Conservation (phyloP, 1,140 invertebrate species). For the Pemphigus obesinymphae region DNA sequence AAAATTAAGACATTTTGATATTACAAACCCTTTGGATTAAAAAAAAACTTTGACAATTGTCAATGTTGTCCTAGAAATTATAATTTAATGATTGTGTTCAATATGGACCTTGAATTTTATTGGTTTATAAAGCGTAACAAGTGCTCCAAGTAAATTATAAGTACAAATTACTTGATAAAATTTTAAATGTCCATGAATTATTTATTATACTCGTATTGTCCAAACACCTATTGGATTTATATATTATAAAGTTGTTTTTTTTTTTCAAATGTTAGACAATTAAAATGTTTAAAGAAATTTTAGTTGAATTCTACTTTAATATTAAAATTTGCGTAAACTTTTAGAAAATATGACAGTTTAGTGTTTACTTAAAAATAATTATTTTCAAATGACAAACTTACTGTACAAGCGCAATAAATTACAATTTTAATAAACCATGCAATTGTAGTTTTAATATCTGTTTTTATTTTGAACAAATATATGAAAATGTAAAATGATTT, state of each 20-base stretch:
- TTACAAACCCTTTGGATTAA: neutral
- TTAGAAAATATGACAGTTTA: neutral
- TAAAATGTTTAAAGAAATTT: neutral
- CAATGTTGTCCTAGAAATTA: too few relatives aligned
- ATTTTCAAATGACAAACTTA: neutral
- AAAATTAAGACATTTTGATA: slow-evolving; percentile 7
- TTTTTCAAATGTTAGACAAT: neutral
- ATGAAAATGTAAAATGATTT: too few relatives aligned
- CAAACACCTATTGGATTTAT: neutral
- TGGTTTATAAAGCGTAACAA: neutral
- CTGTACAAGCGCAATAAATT: neutral
- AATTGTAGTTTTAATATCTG: neutral
- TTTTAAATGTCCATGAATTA: neutral
- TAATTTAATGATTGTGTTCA: too few relatives aligned
- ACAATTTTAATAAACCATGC: neutral
- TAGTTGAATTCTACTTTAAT: neutral
- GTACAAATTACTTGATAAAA: neutral
- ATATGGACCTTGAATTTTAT: neutral
- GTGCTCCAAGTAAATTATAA: neutral
- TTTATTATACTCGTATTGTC: too few relatives aligned
- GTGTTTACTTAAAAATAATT: neutral
- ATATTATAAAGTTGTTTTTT: neutral
- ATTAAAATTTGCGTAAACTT: neutral
- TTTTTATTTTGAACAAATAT: too few relatives aligned
- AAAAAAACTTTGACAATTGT: too few relatives aligned